phyloP scores from a whole-genome alignment of 2,888 invertebrate species.

The Azorinus chamasolen region DNA sequence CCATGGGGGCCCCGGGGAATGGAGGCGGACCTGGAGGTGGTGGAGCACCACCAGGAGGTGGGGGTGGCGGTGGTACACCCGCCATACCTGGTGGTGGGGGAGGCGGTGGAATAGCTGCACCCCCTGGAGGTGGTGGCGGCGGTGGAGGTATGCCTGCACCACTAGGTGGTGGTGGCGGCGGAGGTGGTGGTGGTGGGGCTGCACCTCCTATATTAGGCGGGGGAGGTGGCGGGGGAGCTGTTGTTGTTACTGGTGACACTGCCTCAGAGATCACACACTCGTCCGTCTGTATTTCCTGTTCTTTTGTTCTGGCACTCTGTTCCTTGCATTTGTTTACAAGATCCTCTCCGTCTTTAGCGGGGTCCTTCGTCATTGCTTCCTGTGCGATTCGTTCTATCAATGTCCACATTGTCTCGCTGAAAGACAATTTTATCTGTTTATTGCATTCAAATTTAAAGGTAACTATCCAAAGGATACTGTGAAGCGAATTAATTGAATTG shows the following conservation, averaged over 20 bases:
- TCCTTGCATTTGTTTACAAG: constrained; percentile 46
- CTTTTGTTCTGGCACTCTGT: constrained; percentile 37
- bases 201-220: constrained; percentile 33
- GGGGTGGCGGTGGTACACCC: constrained; percentile 61
- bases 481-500: too few relatives aligned
- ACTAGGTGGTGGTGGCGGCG: constrained; percentile 51
- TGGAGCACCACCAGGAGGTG: constrained; percentile 47
- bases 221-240: constrained; percentile 11
- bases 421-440: constrained; percentile 24
- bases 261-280: background rate
- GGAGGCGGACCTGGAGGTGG: constrained; percentile 66
- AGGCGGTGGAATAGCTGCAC: constrained; percentile 40
- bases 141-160: constrained; percentile 52
- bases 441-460: too few relatives aligned
- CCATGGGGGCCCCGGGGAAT: constrained; percentile 48
- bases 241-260: constrained; percentile 1
- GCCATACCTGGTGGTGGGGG: constrained; percentile 53
- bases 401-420: constrained; percentile 79
- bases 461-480: too few relatives aligned
- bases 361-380: constrained; percentile 66
- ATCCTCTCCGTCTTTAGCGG: constrained; percentile 52
- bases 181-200: constrained; percentile 61
- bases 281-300: constrained; percentile 77
- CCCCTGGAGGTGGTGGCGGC: constrained; percentile 57
- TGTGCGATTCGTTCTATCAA: constrained; percentile 74